Base-by-base conservation (phyloP, 2,797 vertebrate genomes). In the Manis crassicaudata region DNA sequence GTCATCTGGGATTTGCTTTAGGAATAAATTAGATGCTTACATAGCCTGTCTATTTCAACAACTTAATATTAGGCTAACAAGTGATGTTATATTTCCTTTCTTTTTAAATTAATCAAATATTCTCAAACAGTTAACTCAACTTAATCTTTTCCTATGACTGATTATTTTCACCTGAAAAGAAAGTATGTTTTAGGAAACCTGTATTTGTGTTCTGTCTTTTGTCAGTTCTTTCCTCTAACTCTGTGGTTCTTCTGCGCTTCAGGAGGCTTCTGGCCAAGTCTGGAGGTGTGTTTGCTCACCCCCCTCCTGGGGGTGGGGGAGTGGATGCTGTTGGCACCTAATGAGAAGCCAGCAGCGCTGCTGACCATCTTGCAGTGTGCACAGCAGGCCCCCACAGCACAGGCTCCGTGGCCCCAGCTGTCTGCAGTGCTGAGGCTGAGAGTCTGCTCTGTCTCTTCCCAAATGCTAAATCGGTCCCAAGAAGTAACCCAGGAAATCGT, bases 1-100 rank as follows among this genome's bases (percentile, higher is more conserved):
- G 76, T 93, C 58, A 80, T n/a, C 72, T 92, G n/a, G 40, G 83
- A 83, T 90, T 43, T 84, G 29, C 54, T 63, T 79, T 91, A 93
- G 50, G 23, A 93, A 80, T 68, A 46, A 83, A 65, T 77, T 37
- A 56, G 35, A 79, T 83, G 88, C 54, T 68, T 50, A 92, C 1
- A 60, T 5, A 58, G 83, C 32, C 20, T 90, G 7, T 50, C 21
- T 54, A 87, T 60, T 87, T 95, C 70, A 32, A 88, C 58, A 32
- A 79, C 54, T 94, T 90, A 80, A 21, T 62, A 88, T 35, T 4
- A 94, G 56, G 46, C 72, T 80, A 79, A 40, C 52, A 79, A 76
- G 67, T 76, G 46, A 92, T n/a, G 21, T 40, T 68, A 3, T n/a
- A 75, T 72, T 82, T 65, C 46, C 75, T 81, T 91, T 87, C 65